phyloP scores from a whole-genome alignment of 2,888 invertebrate species.

The Charanyca ferruginea region DNA sequence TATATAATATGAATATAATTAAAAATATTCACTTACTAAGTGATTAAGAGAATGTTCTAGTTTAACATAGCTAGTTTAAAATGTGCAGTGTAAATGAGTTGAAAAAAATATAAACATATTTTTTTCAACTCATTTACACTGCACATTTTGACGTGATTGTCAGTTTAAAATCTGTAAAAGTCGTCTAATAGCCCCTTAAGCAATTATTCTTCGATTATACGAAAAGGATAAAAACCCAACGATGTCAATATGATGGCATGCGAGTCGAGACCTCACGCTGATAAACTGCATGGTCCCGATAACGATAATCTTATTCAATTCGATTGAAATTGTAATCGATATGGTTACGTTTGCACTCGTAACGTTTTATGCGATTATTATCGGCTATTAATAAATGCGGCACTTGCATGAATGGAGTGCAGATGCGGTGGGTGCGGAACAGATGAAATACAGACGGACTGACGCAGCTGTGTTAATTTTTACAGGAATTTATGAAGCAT shows the following conservation, averaged over 20 bases:
- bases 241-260: slow-evolving; percentile 40
- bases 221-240: slow-evolving; percentile 6
- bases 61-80: too few relatives aligned
- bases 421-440: slow-evolving; percentile 44
- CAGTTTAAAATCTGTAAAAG: too few relatives aligned
- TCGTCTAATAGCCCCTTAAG: too few relatives aligned
- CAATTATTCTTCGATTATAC: not conserved
- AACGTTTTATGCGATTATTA: slow-evolving; percentile 42
- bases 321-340: slow-evolving; percentile 57
- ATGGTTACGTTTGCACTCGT: slow-evolving; percentile 41
- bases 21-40: too few relatives aligned
- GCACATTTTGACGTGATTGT: too few relatives aligned
- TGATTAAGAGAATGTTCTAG: too few relatives aligned
- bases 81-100: too few relatives aligned
- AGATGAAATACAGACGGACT: slow-evolving; percentile 40
- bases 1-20: too few relatives aligned
- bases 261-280: slow-evolving; percentile 46
- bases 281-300: slow-evolving; percentile 50
- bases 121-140: too few relatives aligned
- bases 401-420: slow-evolving; percentile 47
- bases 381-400: slow-evolving; percentile 42
- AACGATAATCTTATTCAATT: slow-evolving; percentile 58
- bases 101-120: too few relatives aligned
- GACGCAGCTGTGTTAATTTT: slow-evolving; percentile 22
- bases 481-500: not conserved